These are phyloP conservation scores for Datnioides undecimradiatus DNA, from an alignment of 2,113 vertebrate genomes.

Conservation along the genomic window DNA sequence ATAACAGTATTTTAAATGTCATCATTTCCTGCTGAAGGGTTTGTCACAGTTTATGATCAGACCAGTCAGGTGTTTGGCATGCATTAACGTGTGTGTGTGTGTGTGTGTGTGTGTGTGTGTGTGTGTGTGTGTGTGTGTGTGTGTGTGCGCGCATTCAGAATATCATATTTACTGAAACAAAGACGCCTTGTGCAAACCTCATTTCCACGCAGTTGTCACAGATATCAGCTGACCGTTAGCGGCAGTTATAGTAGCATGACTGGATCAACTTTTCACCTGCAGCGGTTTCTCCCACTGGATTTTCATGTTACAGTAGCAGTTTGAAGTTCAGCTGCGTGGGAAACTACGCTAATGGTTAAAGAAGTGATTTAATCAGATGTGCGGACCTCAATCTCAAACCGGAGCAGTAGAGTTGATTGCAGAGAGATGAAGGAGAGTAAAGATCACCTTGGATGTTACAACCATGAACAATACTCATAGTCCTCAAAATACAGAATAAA, in stretches of 20 bases:
- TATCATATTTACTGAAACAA: background rate
- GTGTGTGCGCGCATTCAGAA: too few relatives aligned
- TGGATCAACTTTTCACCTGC: background rate
- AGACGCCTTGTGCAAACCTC: background rate
- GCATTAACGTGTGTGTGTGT: too few relatives aligned
- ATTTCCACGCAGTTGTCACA: background rate
- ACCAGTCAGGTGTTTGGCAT: background rate
- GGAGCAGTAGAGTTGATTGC: background rate
- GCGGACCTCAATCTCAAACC: background rate
- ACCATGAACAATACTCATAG: too few relatives aligned
- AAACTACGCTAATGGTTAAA: background rate
- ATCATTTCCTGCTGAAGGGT: too few relatives aligned
- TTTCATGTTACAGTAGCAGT: background rate
- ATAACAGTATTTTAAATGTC: slow-evolving; percentile 5
- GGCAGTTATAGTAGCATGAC: background rate
- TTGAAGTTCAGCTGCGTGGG: background rate
- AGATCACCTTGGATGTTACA: too few relatives aligned
- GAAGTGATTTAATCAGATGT: background rate
- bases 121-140: too few relatives aligned
- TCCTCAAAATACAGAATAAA: too few relatives aligned
- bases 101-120: background rate
- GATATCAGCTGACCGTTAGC: background rate
- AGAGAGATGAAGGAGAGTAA: background rate
- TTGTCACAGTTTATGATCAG: background rate
- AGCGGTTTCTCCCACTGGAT: background rate